These are phyloP conservation scores for Pecten maximus DNA, from an alignment of 2,888 invertebrate species.

Conservation along the genomic window DNA sequence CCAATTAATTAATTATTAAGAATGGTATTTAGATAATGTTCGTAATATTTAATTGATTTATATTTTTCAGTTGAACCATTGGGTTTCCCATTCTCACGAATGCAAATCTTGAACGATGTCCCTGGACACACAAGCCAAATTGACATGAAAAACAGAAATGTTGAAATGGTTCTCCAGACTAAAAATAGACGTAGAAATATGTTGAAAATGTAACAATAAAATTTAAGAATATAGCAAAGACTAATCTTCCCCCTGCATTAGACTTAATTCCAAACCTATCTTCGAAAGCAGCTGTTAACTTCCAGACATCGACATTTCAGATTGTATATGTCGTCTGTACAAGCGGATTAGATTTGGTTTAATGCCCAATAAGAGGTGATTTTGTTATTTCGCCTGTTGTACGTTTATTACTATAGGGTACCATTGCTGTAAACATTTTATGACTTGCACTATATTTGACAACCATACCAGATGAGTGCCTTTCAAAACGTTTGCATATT, in stretches of 20 bases:
- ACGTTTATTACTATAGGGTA: no score
- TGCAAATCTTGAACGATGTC: conserved; percentile 47
- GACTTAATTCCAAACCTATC: neutral
- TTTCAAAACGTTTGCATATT: no score
- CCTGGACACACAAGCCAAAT: neutral
- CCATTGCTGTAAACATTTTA: no score
- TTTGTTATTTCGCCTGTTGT: no score
- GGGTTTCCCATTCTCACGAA: conserved; percentile 62
- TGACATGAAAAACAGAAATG: neutral
- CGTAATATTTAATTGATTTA: neutral
- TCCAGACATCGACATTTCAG: no score
- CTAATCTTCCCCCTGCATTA: neutral
- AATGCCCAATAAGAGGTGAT: no score
- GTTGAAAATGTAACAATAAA: neutral
- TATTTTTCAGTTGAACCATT: conserved; percentile 61
- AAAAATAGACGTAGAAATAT: neutral
- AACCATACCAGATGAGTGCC: no score
- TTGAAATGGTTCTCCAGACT: neutral
- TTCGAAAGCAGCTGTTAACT: neutral
- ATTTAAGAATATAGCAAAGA: neutral
- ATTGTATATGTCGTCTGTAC: no score
- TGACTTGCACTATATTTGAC: no score
- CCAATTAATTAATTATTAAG: no score
- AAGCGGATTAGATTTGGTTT: no score
- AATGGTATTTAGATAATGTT: neutral